phyloP scores from a whole-genome alignment of 1,140 invertebrate species.

The Chironomus tepperi region DNA sequence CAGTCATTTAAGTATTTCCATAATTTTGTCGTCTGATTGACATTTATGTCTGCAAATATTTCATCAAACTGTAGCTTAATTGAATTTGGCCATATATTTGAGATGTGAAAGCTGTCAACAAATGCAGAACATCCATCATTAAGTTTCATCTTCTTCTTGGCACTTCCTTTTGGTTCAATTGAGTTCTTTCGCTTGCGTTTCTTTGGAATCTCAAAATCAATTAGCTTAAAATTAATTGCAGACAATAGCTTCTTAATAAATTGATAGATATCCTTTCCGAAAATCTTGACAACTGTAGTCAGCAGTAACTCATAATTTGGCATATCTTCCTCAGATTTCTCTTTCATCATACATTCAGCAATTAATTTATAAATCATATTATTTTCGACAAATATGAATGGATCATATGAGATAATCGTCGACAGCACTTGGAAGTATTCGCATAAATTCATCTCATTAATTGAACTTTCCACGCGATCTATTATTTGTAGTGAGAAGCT shows the following conservation, averaged over 20 bases:
- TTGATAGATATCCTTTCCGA: background rate
- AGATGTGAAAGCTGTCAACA: background rate
- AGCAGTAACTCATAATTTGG: background rate
- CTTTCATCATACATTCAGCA: background rate
- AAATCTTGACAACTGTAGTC: background rate
- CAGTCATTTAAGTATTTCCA: background rate
- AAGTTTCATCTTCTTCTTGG: background rate
- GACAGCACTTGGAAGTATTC: background rate
- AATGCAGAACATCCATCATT: background rate
- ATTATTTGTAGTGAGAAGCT: background rate
- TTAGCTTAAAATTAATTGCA: background rate
- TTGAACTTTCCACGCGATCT: background rate
- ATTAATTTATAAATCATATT: background rate
- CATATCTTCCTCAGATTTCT: background rate
- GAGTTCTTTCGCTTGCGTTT: background rate
- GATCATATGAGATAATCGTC: background rate
- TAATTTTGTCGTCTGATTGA: slow-evolving; percentile 1
- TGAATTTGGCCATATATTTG: background rate
- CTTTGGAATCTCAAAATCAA: background rate
- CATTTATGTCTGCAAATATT: slow-evolving; percentile 6
- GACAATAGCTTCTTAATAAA: background rate
- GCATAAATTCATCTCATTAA: background rate
- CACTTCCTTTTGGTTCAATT: background rate
- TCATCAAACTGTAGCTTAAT: background rate
- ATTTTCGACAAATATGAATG: background rate